Conservation (phyloP, 2,113 vertebrate genomes). For the Morone saxatilis region DNA sequence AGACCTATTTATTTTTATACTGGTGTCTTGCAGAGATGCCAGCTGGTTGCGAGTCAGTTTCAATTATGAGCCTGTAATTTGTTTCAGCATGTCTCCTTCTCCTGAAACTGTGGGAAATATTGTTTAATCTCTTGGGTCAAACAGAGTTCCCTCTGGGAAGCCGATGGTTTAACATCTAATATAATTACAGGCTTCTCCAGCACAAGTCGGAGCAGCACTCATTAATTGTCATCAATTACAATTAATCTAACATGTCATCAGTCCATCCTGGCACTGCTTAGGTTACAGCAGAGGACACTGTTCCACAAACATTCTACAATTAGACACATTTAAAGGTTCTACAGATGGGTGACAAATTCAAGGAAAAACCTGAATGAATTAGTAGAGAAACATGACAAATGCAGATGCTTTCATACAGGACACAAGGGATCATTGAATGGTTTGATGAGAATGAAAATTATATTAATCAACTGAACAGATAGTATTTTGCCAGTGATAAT, state of each 20-base stretch:
- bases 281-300: neutral
- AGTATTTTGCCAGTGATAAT: too few relatives aligned
- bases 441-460: too few relatives aligned
- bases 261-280: neutral
- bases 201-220: neutral
- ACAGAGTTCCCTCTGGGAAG: neutral
- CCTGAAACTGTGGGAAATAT: neutral
- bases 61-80: neutral
- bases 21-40: too few relatives aligned
- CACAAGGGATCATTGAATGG: too few relatives aligned
- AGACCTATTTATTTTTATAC: too few relatives aligned
- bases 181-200: constrained; percentile 2
- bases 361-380: too few relatives aligned
- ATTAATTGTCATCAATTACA: neutral
- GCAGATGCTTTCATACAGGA: too few relatives aligned
- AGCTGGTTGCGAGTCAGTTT: neutral
- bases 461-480: too few relatives aligned
- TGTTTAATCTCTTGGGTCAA: constrained; percentile 8
- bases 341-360: too few relatives aligned
- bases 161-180: neutral
- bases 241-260: neutral
- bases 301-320: neutral
- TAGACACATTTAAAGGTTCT: neutral
- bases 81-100: neutral
- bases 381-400: too few relatives aligned